phyloP scores from a whole-genome alignment of 2,888 invertebrate species.

The Entomobrya proxima region DNA sequence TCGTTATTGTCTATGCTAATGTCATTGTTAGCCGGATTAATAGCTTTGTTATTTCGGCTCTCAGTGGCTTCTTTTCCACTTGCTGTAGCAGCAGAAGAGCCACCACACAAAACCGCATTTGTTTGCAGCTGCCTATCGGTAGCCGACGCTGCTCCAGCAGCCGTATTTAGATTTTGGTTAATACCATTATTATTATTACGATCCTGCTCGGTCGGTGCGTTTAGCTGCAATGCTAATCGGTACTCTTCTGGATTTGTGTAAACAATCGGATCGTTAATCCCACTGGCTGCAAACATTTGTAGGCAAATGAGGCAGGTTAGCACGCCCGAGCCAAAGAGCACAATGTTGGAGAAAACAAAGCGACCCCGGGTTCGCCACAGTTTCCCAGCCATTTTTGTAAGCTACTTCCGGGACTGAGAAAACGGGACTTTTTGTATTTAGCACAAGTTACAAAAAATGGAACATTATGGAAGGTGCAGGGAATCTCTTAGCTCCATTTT shows the following conservation, averaged over 20 bases:
- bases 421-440: too few species aligned
- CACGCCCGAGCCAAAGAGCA: conserved; percentile 70
- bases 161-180: background rate
- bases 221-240: conserved; percentile 37
- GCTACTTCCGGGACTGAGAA: background rate
- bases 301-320: conserved; percentile 68
- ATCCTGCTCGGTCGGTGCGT: background rate
- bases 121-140: conserved; percentile 30
- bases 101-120: conserved; percentile 32
- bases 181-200: conserved; percentile 34
- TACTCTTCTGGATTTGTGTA: conserved; percentile 67
- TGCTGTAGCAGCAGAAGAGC: background rate
- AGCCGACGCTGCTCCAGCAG: too few species aligned
- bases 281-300: conserved; percentile 63
- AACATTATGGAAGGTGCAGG: too few species aligned
- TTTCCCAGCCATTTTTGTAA: conserved; percentile 59
- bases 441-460: too few species aligned
- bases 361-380: conserved; percentile 68
- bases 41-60: background rate
- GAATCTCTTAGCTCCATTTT: too few species aligned
- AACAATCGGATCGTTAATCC: conserved; percentile 57
- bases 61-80: background rate
- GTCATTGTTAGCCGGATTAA: background rate
- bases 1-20: conserved; percentile 21
- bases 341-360: conserved; percentile 65